Evolutionary conservation across 92 coral and sea anemone genomes (phyloP).

Genomic region (Actinostola sp.): DNA sequence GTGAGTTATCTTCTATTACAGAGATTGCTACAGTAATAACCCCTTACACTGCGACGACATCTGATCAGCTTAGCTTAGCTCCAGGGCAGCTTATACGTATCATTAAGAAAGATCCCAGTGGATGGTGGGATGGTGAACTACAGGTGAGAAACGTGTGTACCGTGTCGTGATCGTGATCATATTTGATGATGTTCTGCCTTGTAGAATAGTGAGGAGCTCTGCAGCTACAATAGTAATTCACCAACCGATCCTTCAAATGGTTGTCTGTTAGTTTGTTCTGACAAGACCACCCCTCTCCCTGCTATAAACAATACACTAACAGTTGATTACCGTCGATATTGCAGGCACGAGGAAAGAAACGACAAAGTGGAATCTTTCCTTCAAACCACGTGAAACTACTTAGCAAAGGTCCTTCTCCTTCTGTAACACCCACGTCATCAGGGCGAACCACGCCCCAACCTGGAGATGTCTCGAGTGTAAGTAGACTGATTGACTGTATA

Average conservation of each 20-base stretch:
- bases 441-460: slow-evolving; percentile 54
- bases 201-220: no score
- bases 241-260: no score
- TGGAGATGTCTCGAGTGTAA: slow-evolving; percentile 35
- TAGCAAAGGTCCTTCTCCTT: slow-evolving; percentile 67
- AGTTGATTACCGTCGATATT: background rate
- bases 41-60: slow-evolving; percentile 82
- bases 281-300: background rate
- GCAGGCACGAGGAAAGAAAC: slow-evolving; percentile 99
- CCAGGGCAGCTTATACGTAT: slow-evolving; percentile 95
- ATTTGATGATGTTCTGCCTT: background rate
- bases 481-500: background rate
- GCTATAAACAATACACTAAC: background rate
- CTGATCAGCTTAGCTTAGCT: slow-evolving; percentile 87
- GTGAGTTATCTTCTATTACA: slow-evolving; percentile 18
- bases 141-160: slow-evolving; percentile 62
- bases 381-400: slow-evolving; percentile 88
- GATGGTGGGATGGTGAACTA: slow-evolving; percentile 99
- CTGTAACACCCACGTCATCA: slow-evolving; percentile 37
- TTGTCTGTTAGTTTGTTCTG: no score
- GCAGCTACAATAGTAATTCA: no score
- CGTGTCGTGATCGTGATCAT: no score
- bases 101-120: slow-evolving; percentile 79
- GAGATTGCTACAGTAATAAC: slow-evolving; percentile 92
- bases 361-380: slow-evolving; percentile 95